phyloP scores from a whole-genome alignment of 2,888 invertebrate species.

The Microctonus aethiopoides region DNA sequence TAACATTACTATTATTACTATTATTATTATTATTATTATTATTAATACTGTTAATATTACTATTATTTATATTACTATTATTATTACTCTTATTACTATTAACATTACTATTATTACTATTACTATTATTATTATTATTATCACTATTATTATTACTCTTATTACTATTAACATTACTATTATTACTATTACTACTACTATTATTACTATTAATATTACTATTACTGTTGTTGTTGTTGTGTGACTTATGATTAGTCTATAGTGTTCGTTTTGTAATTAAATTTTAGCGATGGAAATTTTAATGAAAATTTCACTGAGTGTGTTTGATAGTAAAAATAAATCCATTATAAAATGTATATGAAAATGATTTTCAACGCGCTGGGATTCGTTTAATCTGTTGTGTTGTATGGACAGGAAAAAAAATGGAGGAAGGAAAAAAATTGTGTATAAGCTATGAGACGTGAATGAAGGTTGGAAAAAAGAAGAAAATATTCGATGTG shows the following conservation, averaged over 20 bases:
- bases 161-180: too few relatives aligned
- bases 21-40: too few relatives aligned
- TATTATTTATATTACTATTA: too few relatives aligned
- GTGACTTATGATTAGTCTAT: background rate
- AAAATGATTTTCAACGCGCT: background rate
- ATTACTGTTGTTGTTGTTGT: too few relatives aligned
- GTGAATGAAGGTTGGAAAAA: background rate
- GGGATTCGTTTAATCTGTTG: conserved; percentile 4
- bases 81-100: too few relatives aligned
- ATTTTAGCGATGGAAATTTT: background rate
- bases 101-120: too few relatives aligned
- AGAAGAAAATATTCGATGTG: conserved; percentile 1
- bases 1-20: too few relatives aligned
- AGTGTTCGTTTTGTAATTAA: background rate
- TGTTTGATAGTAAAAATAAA: background rate
- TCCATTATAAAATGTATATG: background rate
- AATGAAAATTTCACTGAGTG: background rate
- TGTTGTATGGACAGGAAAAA: background rate
- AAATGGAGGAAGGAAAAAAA: background rate
- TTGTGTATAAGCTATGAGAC: background rate
- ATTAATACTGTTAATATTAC: too few relatives aligned
- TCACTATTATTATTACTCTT: too few relatives aligned
- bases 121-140: too few relatives aligned
- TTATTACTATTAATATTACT: too few relatives aligned
- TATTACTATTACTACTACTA: too few relatives aligned